Evolutionary conservation across 37 sponge, comb jelly and placozoan genomes (phyloP), one percentile per base, ranked within the genome.

Genomic region (Crambe crambe): DNA sequence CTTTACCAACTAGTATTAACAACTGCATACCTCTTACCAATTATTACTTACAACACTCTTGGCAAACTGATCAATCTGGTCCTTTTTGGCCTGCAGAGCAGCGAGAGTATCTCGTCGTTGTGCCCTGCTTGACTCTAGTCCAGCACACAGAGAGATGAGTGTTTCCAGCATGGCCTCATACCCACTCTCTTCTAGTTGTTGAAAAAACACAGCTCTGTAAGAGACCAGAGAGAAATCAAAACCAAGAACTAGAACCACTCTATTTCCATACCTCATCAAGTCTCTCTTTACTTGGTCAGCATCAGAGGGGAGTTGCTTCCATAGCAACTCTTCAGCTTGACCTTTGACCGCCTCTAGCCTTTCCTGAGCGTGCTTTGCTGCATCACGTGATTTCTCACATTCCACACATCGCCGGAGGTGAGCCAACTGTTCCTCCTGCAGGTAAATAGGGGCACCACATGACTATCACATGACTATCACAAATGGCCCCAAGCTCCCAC

Each of bases 131-230:
- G 20, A 21, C 22, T 51, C 29, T 39, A 86, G 68, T 1, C 37
- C 47, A 18, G 57, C 32, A 67, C 80, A 79, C 21, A 79, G 41
- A 0, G 20, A 21, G 43, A 41, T 29, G 37, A 86, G 18, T 22
- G 58, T 26, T 25, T 22, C 74, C 34, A 79, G 23, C 12, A 73
- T 61, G 22, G 37, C 80, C 57, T 65, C 57, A 54, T 51, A 51
- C 2, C 86, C 86, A 73, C 41, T 54, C 47, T 29, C 67, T 59
- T 86, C 86, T 31, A 86, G n/a, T 31, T 73, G 79, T 34, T 72
- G 56, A 29, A 42, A 40, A 41, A 65, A 26, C 31, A 17, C 25
- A 5, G 34, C 15, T 31, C 66, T 65, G 35, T 2, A 6, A 34
- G 12, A 47, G 51, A 47, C 12, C n/a, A 12, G 51, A 47, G 12